phyloP scores from a whole-genome alignment of 2,888 invertebrate species.

The Acronicta leporina region DNA sequence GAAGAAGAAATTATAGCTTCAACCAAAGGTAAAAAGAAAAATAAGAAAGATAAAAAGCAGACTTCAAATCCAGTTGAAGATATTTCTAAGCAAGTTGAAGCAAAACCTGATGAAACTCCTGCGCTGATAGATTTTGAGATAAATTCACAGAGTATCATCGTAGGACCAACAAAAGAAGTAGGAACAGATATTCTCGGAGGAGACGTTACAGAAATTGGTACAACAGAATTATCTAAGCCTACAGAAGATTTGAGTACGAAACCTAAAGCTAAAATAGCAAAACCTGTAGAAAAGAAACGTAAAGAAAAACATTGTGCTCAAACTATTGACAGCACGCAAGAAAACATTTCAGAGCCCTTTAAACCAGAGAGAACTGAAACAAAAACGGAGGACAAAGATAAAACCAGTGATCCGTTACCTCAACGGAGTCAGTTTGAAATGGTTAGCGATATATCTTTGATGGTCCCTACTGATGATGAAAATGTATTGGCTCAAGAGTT shows the following conservation, averaged over 20 bases:
- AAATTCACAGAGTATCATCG: background rate
- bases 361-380: slow-evolving; percentile 16
- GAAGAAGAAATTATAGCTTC: slow-evolving; percentile 34
- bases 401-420: background rate
- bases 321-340: slow-evolving; percentile 6
- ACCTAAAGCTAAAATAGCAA: slow-evolving; percentile 76
- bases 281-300: slow-evolving; percentile 78
- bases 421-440: background rate
- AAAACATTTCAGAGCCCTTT: slow-evolving; percentile 19
- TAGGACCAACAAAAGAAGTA: slow-evolving; percentile 7
- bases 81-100: slow-evolving; percentile 9
- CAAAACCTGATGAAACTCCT: slow-evolving; percentile 10
- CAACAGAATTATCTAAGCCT: slow-evolving; percentile 11
- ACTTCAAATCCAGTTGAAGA: slow-evolving; percentile 37
- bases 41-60: slow-evolving; percentile 62
- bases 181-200: slow-evolving; percentile 19
- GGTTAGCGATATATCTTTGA: slow-evolving; percentile 10
- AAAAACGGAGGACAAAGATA: slow-evolving; percentile 2
- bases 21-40: slow-evolving; percentile 58
- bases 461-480: slow-evolving; percentile 29
- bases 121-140: slow-evolving; percentile 8
- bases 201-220: slow-evolving; percentile 6
- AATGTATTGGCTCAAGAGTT: slow-evolving; percentile 37
- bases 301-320: slow-evolving; percentile 61
- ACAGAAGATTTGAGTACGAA: slow-evolving; percentile 58